Conservation (phyloP, 2,113 vertebrate species). For the Anarrhichthys ocellatus region DNA sequence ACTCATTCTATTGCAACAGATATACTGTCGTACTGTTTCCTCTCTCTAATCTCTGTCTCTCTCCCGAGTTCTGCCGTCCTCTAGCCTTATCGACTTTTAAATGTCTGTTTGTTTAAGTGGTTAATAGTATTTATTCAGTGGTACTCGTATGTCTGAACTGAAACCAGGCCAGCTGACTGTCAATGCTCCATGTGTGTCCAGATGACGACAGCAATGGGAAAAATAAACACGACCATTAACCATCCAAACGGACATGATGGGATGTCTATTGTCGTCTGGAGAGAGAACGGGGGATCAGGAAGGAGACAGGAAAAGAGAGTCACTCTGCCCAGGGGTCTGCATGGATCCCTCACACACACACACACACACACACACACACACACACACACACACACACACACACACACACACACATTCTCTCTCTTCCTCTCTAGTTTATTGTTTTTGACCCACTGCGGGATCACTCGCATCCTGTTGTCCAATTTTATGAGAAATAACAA, state of each 20-base stretch:
- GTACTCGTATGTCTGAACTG: neutral
- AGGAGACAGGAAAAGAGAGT: constrained; percentile 97
- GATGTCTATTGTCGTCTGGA: constrained; percentile 88
- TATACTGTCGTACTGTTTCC: neutral
- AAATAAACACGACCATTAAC: constrained; percentile 75
- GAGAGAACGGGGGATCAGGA: constrained; percentile 86
- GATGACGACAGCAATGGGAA: constrained; percentile 73
- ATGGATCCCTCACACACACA: constrained; percentile 28
- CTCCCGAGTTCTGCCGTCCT: neutral
- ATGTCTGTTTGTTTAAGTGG: constrained; percentile 11
- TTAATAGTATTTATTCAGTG: constrained; percentile 14
- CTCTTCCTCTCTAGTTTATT: constrained; percentile 79
- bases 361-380: constrained; percentile 6
- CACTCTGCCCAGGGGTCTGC: constrained; percentile 80
- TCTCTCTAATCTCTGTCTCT: neutral
- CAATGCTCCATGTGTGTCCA: constrained; percentile 18
- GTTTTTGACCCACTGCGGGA: constrained; percentile 71
- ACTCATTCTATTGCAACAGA: neutral
- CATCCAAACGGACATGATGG: constrained; percentile 76
- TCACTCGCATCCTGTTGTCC: constrained; percentile 77
- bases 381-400: constrained; percentile 12
- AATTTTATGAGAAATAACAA: constrained; percentile 70
- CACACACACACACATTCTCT: constrained; percentile 60
- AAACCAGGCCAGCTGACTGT: constrained; percentile 25
- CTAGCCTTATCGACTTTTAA: neutral